These are phyloP conservation scores for Xyrichtys novacula DNA, from an alignment of 2,797 vertebrate species.

Conservation along the genomic window DNA sequence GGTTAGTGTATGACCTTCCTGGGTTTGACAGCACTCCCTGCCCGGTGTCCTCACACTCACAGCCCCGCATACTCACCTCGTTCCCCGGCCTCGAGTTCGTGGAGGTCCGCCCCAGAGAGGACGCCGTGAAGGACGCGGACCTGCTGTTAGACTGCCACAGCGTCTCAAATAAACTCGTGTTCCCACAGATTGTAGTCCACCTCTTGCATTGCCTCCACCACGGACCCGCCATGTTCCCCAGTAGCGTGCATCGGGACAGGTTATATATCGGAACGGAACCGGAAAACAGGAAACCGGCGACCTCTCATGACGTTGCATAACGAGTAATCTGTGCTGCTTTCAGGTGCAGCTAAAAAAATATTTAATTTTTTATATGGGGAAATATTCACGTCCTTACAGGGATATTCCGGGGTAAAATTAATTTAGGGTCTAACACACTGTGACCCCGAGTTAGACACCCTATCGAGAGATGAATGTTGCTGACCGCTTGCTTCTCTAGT, in stretches of 20 bases:
- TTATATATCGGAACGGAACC: constrained; percentile 66
- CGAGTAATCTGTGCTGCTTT: not conserved
- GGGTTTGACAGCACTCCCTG: constrained; percentile 32
- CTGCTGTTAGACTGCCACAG: constrained; percentile 36
- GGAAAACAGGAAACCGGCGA: constrained; percentile 30
- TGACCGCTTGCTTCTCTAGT: too few relatives aligned
- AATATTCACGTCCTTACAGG: too few relatives aligned
- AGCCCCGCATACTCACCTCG: constrained; percentile 54
- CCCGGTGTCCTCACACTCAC: not conserved
- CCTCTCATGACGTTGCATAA: constrained; percentile 24
- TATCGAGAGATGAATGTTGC: too few relatives aligned
- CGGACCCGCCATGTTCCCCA: constrained; percentile 80
- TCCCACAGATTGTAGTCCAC: not conserved
- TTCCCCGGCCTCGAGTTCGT: constrained; percentile 12
- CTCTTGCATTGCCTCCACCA: constrained; percentile 81
- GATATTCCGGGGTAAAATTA: too few relatives aligned
- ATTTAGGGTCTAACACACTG: too few relatives aligned
- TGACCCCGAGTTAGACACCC: too few relatives aligned
- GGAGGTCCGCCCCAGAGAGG: constrained; percentile 12
- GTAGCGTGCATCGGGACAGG: not conserved
- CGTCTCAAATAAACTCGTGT: constrained; percentile 33
- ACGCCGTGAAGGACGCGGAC: constrained; percentile 12
- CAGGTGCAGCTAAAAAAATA: not conserved
- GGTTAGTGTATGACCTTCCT: constrained; percentile 77
- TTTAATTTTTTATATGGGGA: too few relatives aligned